These are phyloP conservation scores for Struthidea cinerea DNA, from an alignment of 2,113 vertebrate genomes.

Conservation along the genomic window DNA sequence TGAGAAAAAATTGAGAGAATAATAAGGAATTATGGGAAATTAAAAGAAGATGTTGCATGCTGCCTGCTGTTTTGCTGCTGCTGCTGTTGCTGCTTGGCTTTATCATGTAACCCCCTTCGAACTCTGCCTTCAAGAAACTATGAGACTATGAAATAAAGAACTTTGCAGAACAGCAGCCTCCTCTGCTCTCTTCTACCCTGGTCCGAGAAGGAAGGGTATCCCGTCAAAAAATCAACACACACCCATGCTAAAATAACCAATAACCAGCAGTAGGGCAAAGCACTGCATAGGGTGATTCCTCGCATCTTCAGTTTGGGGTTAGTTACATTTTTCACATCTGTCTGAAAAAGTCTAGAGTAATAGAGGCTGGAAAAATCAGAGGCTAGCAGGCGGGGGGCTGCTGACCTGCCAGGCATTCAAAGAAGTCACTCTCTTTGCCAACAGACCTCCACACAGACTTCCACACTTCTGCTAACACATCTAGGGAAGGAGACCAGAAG, in stretches of 20 bases:
- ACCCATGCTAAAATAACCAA: background rate
- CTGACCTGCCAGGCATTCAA: background rate
- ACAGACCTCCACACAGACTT: background rate
- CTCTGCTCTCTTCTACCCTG: too few relatives aligned
- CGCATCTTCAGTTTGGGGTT: accelerated
- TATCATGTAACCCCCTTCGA: too few relatives aligned
- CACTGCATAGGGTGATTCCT: background rate
- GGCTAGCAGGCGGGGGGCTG: background rate
- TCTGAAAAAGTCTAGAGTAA: background rate
- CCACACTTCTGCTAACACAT: background rate
- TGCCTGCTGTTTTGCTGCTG: too few relatives aligned
- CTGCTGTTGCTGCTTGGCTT: too few relatives aligned
- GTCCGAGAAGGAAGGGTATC: too few relatives aligned
- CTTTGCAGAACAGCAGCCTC: too few relatives aligned
- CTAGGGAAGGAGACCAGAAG: background rate
- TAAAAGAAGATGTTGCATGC: too few relatives aligned
- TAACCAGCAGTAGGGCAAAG: background rate
- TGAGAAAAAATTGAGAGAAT: too few relatives aligned
- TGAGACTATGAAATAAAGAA: too few relatives aligned
- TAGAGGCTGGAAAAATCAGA: background rate
- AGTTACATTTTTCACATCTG: background rate
- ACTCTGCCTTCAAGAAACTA: too few relatives aligned
- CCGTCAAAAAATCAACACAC: too few relatives aligned
- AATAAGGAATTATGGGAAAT: too few relatives aligned
- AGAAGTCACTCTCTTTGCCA: background rate